Evolutionary conservation across 1,140 invertebrate species (phyloP).

Genomic region (Monochamus saltuarius): DNA sequence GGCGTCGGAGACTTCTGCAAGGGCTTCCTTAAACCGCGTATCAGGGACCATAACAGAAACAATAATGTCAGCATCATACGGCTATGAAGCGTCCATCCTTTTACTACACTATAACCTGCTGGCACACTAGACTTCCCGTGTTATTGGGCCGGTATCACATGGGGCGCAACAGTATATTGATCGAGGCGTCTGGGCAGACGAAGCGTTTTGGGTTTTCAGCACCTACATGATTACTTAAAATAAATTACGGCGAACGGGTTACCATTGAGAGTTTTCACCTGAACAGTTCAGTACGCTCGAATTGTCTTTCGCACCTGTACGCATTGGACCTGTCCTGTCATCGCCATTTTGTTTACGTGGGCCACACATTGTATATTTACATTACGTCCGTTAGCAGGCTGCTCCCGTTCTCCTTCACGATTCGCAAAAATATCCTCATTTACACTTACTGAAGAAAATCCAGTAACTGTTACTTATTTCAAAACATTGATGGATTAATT

Average conservation of each 20-base stretch:
- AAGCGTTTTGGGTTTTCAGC: not conserved
- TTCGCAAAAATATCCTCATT: no score
- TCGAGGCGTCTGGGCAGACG: constrained; percentile 12
- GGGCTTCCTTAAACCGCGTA: constrained; percentile 46
- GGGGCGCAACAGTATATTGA: constrained; percentile 31
- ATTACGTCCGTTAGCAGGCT: no score
- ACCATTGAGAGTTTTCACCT: constrained; percentile 5
- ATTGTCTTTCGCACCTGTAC: not conserved
- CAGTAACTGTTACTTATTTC: no score
- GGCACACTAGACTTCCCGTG: not conserved
- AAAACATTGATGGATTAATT: no score
- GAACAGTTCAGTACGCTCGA: not conserved
- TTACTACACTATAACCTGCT: constrained; percentile 17
- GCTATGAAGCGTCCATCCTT: constrained; percentile 18
- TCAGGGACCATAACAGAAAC: constrained; percentile 53
- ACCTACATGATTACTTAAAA: not conserved
- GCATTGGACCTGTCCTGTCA: not conserved
- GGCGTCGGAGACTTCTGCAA: constrained; percentile 23
- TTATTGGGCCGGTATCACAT: constrained; percentile 9
- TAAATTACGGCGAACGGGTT: not conserved
- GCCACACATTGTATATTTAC: no score
- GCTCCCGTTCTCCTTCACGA: no score
- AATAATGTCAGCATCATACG: constrained; percentile 53
- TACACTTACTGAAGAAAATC: no score
- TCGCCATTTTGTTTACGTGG: not conserved